Evolutionary conservation across 1,140 invertebrate genomes (phyloP).

Genomic region (Drosophila persimilis): DNA sequence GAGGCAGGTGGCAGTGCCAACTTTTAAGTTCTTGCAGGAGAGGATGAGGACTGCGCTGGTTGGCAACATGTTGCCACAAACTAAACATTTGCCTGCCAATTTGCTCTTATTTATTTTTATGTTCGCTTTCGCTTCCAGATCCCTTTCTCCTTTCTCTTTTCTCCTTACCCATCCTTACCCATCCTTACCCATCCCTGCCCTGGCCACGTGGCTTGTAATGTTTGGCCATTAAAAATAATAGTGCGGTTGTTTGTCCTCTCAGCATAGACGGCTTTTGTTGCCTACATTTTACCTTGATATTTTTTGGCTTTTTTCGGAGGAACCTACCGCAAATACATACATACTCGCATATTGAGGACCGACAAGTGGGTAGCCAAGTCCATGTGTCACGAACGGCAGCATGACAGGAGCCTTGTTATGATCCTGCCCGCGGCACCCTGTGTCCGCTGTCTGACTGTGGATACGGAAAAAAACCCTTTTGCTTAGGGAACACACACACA

Average conservation of each 20-base stretch:
- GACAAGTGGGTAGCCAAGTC: background rate
- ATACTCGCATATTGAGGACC: background rate
- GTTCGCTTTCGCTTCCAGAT: conserved; percentile 50
- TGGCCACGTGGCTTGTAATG: conserved; percentile 67
- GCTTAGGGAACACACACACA: conserved; percentile 19
- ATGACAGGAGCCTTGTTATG: conserved; percentile 46
- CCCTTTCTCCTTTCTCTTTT: background rate
- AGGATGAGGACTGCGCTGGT: conserved; percentile 3
- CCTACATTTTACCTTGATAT: conserved; percentile 60
- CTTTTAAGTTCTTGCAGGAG: conserved; percentile 53
- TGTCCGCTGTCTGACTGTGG: conserved; percentile 15
- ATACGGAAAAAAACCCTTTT: conserved; percentile 12
- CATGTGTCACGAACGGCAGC: conserved; percentile 9
- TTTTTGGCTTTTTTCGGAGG: conserved; percentile 22
- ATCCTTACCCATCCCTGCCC: conserved; percentile 11
- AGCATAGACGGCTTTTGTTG: conserved; percentile 46
- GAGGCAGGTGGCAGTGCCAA: conserved; percentile 34
- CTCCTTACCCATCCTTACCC: conserved; percentile 3
- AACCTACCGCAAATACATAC: conserved; percentile 11
- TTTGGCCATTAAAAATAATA: conserved; percentile 82
- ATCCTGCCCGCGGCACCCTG: conserved; percentile 21
- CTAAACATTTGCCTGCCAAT: conserved; percentile 80
- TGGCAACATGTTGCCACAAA: conserved; percentile 64
- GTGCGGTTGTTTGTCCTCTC: conserved; percentile 66
- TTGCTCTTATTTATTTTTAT: conserved; percentile 82